Evolutionary conservation across 2,797 vertebrate species (phyloP).

Genomic region (Protosalanx chinensis): DNA sequence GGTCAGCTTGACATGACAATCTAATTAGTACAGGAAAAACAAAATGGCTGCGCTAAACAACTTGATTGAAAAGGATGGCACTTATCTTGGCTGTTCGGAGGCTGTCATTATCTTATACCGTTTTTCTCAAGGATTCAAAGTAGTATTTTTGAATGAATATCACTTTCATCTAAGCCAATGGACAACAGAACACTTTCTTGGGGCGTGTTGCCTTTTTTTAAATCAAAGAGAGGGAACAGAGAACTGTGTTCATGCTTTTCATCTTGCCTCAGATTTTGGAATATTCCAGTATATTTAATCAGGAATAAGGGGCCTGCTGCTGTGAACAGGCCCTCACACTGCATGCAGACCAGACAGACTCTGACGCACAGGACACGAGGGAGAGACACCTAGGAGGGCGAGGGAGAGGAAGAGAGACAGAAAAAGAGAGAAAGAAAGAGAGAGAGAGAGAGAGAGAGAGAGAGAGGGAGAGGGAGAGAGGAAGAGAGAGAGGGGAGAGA

Average conservation of each 20-base stretch:
- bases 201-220: background rate
- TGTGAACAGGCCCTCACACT: background rate
- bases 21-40: background rate
- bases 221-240: background rate
- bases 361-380: background rate
- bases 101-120: too few species aligned
- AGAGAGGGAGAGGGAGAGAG: too few species aligned
- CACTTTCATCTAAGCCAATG: background rate
- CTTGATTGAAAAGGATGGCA: background rate
- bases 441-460: too few species aligned
- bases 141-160: too few species aligned
- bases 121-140: too few species aligned
- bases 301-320: background rate
- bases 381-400: background rate
- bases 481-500: conserved; percentile 6
- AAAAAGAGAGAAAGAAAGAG: background rate
- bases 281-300: background rate
- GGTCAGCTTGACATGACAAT: conserved; percentile 6
- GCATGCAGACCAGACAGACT: background rate
- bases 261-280: conserved; percentile 12
- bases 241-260: conserved; percentile 1
- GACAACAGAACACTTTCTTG: background rate
- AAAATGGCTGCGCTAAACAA: too few species aligned
- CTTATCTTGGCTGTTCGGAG: too few species aligned
- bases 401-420: background rate